phyloP scores from a whole-genome alignment of 2,113 vertebrate genomes.

The Suncus etruscus region DNA sequence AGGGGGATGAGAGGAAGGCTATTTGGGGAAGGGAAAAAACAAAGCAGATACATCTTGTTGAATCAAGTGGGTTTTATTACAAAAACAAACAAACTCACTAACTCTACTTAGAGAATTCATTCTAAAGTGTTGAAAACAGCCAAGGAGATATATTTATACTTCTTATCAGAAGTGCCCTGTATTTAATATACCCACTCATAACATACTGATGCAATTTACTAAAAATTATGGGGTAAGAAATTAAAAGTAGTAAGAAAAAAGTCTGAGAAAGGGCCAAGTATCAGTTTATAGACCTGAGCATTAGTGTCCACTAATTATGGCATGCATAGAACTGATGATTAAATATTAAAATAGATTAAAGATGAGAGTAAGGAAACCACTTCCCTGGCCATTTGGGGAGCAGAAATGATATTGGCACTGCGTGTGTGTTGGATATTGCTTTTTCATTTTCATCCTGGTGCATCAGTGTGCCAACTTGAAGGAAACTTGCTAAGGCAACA shows the following conservation, averaged over 20 bases:
- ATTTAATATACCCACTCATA: neutral
- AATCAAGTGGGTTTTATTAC: constrained; percentile 53
- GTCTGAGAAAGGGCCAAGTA: neutral
- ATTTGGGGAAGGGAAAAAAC: neutral
- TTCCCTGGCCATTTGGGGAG: neutral
- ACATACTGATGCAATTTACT: neutral
- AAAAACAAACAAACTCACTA: constrained; percentile 7
- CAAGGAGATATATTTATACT: no score
- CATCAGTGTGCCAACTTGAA: neutral
- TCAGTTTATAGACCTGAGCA: neutral
- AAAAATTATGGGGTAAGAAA: neutral
- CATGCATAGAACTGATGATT: neutral
- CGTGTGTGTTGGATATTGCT: neutral
- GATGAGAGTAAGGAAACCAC: neutral
- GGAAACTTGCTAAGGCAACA: neutral
- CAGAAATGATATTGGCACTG: neutral
- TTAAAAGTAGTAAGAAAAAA: neutral
- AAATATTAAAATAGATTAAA: constrained; percentile 1
- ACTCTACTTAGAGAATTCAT: no score
- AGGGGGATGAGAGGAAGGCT: no score
- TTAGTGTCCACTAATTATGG: neutral
- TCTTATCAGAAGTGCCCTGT: no score
- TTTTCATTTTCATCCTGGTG: neutral
- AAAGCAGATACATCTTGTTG: neutral
- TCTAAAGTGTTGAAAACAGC: no score